Conservation (phyloP, 2,888 invertebrate species). For the Hydropsyche betteni region DNA sequence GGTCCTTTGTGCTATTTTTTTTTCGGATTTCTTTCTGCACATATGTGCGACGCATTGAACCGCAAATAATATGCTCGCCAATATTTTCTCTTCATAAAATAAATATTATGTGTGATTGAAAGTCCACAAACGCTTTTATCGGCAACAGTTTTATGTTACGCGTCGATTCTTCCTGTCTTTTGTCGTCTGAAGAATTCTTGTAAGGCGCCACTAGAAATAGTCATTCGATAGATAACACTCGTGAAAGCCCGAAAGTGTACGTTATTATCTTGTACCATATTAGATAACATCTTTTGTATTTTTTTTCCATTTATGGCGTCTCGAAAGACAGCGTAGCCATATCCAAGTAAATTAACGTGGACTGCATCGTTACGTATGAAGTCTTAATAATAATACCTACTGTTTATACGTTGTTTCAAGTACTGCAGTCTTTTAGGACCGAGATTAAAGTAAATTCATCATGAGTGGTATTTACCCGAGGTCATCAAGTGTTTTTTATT, state of each 20-base stretch:
- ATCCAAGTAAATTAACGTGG: too few species aligned
- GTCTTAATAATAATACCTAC: background rate
- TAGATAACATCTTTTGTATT: too few species aligned
- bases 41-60: background rate
- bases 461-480: slow-evolving; percentile 9
- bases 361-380: background rate
- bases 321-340: too few species aligned
- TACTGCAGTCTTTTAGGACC: background rate
- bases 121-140: too few species aligned
- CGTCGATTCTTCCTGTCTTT: background rate
- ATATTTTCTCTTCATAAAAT: slow-evolving; percentile 1
- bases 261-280: too few species aligned
- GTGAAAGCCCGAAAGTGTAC: too few species aligned
- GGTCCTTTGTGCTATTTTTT: background rate
- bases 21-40: slow-evolving; percentile 9
- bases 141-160: too few species aligned
- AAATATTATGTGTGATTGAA: background rate
- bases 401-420: slow-evolving; percentile 3
- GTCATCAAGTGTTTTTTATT: slow-evolving; percentile 18
- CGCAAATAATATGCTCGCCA: background rate
- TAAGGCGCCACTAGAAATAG: slow-evolving; percentile 12
- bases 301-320: too few species aligned
- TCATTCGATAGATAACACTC: slow-evolving; percentile 4
- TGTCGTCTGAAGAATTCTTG: slow-evolving; percentile 2
- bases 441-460: slow-evolving; percentile 15